Evolutionary conservation across 2,797 vertebrate species (phyloP).

Genomic region (Allochrocebus solatus): DNA sequence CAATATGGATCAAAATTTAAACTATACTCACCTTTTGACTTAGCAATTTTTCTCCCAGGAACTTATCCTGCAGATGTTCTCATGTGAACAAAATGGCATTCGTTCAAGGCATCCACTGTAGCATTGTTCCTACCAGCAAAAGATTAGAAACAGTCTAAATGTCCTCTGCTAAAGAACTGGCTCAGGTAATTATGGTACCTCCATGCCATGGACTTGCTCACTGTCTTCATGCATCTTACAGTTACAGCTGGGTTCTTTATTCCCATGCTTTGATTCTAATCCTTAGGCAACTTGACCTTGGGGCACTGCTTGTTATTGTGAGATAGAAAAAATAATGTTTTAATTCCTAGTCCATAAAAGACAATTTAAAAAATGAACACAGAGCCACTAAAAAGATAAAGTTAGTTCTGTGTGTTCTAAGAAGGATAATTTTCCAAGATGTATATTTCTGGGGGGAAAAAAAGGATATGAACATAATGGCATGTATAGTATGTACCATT

Average conservation of each 20-base stretch:
- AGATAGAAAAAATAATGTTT: slow-evolving; percentile 1
- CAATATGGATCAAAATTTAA: neutral
- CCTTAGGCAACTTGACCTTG: neutral
- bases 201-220: neutral
- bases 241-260: neutral
- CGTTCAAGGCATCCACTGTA: neutral
- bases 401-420: neutral
- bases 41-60: neutral
- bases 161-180: neutral
- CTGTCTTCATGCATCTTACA: neutral
- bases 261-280: neutral
- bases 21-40: neutral
- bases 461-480: neutral
- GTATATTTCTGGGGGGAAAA: neutral
- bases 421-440: neutral
- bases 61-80: slow-evolving; percentile 19
- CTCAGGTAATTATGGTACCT: neutral
- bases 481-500: neutral
- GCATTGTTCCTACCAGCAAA: neutral
- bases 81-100: neutral
- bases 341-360: slow-evolving; percentile 16
- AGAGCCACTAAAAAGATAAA: neutral
- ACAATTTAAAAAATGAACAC: neutral
- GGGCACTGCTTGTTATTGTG: neutral
- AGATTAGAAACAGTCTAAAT: neutral